These are phyloP conservation scores for Lepidothrix coronata DNA, from an alignment of 2,113 vertebrate genomes.

Conservation along the genomic window DNA sequence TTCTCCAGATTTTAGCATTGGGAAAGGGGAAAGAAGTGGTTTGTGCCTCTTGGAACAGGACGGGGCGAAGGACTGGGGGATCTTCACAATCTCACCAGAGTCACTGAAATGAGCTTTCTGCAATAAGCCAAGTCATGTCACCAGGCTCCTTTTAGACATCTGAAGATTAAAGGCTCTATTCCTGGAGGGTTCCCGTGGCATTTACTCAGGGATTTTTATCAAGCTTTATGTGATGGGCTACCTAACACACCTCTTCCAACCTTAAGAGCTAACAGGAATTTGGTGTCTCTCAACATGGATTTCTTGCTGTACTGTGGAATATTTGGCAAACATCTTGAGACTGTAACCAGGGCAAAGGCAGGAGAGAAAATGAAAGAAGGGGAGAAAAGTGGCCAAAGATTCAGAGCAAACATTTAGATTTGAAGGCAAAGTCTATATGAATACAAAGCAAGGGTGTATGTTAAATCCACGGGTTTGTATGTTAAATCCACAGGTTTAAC, in stretches of 20 bases:
- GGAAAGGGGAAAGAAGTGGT: fast-evolving
- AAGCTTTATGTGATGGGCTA: conserved; percentile 61
- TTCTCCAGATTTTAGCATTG: background rate
- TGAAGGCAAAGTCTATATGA: background rate
- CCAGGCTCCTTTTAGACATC: conserved; percentile 48
- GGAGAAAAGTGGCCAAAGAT: conserved; percentile 2
- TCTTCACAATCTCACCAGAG: background rate
- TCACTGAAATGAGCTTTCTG: conserved; percentile 45
- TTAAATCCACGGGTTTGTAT: background rate
- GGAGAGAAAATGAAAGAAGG: background rate
- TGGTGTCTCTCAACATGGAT: conserved; percentile 57
- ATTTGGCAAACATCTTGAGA: conserved; percentile 64
- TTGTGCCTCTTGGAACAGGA: background rate
- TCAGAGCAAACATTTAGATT: conserved; percentile 34
- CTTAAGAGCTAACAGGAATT: conserved; percentile 57
- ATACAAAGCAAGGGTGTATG: background rate
- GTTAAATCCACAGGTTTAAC: background rate
- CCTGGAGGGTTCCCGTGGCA: conserved; percentile 65
- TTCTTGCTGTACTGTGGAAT: conserved; percentile 34
- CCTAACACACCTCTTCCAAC: conserved; percentile 63
- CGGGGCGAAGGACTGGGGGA: background rate
- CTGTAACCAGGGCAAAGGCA: conserved; percentile 33
- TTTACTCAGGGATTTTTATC: conserved; percentile 68
- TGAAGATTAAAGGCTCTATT: conserved; percentile 67
- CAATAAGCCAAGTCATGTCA: conserved; percentile 65